Evolutionary conservation across 2,113 vertebrate species (phyloP), one percentile per base, ranked within the genome.

Genomic region (Anseranas semipalmata): DNA sequence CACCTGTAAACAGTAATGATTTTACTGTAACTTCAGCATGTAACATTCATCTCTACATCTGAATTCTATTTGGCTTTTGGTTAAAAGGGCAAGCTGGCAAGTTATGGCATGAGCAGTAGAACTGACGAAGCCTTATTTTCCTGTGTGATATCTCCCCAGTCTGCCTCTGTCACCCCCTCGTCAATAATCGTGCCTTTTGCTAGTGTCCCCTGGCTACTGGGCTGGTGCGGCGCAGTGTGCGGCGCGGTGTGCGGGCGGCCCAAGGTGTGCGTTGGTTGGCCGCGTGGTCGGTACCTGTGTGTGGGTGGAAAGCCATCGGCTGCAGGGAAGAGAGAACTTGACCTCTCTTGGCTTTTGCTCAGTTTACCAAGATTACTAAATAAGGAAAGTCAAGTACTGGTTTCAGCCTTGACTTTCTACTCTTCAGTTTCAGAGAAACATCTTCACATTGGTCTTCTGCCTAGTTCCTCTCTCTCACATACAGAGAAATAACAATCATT

Each of bases 221-320:
- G 0, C 0, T 37, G 30, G 25, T 37, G 25, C 59, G 28, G 37
- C 0, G 0, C 1, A 2, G 7, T 2, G 20, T 39, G 30, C 35
- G 53, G 27, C n/a, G n/a, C n/a, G n/a, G n/a, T n/a, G n/a, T 28
- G 66, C 20, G 17, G 18, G 35, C 32, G 2, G 5, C 39, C 48
- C n/a, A 45, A 33, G 7, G 12, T 7, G 1, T 2, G 2, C 32
- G 3, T 30, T 30, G 11, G 3, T 9, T 72, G 71, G 8, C 17
- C 19, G 5, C 41, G 32, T 55, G 20, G 45, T 55, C 32, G 21
- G 12, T 46, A 2, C 56, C 37, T 41, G 30, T 3, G 0, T 5
- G 1, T 18, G 50, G 30, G 7, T 12, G 15, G 5, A 58, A 16
- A 62, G 60, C 10, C 66, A 4, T 58, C 65, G 10, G 30, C 65